Evolutionary conservation across 2,113 vertebrate genomes (phyloP).

Genomic region (Brachionichthys hirsutus): DNA sequence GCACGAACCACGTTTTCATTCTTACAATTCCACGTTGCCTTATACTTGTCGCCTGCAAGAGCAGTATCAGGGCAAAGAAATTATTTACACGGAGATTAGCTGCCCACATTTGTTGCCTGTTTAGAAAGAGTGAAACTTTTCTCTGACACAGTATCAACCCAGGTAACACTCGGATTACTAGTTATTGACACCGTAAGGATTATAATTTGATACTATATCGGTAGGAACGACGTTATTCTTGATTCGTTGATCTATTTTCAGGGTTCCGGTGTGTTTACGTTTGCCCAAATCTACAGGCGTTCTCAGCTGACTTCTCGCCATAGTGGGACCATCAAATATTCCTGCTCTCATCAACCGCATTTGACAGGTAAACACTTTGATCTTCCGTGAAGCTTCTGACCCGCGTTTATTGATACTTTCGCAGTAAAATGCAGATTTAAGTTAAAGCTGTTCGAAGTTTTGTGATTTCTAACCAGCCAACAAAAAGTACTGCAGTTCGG

Average conservation of each 20-base stretch:
- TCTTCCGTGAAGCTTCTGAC: not conserved
- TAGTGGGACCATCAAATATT: constrained; percentile 50
- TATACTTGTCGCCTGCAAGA: not conserved
- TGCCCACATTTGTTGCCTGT: constrained; percentile 55
- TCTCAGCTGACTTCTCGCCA: constrained; percentile 33
- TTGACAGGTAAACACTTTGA: constrained; percentile 66
- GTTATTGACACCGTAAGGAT: rapidly evolving
- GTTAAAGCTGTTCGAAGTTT: not conserved
- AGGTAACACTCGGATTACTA: rapidly evolving
- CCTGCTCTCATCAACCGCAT: constrained; percentile 18
- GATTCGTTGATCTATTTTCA: not conserved
- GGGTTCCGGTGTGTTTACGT: constrained; percentile 39
- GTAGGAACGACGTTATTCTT: rapidly evolving
- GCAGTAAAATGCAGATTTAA: not conserved
- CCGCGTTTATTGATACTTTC: not conserved
- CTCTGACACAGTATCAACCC: not conserved
- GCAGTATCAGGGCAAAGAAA: rapidly evolving
- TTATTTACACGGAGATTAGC: rapidly evolving
- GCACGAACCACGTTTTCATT: too few species aligned
- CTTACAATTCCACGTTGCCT: too few species aligned
- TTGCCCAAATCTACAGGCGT: constrained; percentile 40
- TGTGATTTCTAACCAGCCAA: constrained; percentile 6
- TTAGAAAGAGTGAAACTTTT: constrained; percentile 28
- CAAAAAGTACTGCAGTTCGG: not conserved
- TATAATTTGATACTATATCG: rapidly evolving